These are phyloP conservation scores for Ellobius talpinus DNA, from an alignment of 2,113 vertebrate genomes.

Conservation along the genomic window DNA sequence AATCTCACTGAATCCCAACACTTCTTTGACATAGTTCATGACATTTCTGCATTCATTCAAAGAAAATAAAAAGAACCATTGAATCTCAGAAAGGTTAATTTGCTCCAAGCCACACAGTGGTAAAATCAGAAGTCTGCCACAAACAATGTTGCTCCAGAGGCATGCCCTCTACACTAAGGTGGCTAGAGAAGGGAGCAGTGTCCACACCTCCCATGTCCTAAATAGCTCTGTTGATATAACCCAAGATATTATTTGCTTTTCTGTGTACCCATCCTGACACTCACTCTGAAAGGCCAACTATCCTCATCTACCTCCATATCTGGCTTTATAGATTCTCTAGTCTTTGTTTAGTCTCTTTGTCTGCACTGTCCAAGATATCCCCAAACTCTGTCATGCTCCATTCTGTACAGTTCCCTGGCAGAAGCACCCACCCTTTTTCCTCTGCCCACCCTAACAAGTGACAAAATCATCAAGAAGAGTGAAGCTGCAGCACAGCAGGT, in stretches of 20 bases:
- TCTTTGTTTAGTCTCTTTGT: neutral
- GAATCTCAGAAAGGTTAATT: slow-evolving; percentile 1
- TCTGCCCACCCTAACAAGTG: neutral
- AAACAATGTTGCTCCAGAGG: neutral
- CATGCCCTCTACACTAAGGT: neutral
- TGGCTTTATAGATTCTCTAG: neutral
- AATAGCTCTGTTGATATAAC: neutral
- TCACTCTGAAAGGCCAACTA: neutral
- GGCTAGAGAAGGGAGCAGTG: neutral
- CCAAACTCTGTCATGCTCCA: neutral
- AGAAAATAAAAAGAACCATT: neutral
- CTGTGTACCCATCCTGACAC: neutral
- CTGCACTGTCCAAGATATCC: neutral
- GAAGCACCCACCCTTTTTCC: neutral
- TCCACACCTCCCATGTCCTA: neutral
- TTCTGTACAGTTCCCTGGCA: neutral
- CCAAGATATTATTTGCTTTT: neutral
- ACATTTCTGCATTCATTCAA: neutral
- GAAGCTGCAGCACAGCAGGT: slow-evolving; percentile 44
- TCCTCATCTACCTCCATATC: neutral
- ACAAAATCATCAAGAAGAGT: neutral
- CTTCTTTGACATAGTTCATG: neutral
- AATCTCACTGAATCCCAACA: neutral
- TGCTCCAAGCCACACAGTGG: neutral
- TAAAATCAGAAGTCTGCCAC: neutral